Evolutionary conservation across 2,797 vertebrate genomes (phyloP).

Genomic region (Lateolabrax maculatus): DNA sequence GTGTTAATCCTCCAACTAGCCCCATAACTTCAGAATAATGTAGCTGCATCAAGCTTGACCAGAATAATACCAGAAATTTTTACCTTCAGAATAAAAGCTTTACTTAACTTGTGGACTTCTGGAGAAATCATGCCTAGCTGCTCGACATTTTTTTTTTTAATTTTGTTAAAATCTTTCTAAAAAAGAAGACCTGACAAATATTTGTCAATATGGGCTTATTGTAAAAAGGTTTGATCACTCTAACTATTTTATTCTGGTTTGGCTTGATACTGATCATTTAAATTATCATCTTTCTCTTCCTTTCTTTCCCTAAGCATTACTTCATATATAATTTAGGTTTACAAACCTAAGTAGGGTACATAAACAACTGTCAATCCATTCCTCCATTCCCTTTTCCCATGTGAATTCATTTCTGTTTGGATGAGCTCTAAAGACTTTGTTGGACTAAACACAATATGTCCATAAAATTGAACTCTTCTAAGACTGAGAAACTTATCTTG

Average conservation of each 20-base stretch:
- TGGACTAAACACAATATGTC: neutral
- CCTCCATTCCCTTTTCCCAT: neutral
- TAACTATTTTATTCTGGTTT: slow-evolving; percentile 44
- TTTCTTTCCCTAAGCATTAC: neutral
- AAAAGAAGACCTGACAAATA: neutral
- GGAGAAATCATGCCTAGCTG: neutral
- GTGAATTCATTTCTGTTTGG: slow-evolving; percentile 43
- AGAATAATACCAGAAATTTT: slow-evolving; percentile 38
- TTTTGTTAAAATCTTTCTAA: neutral
- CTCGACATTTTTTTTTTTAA: neutral
- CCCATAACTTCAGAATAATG: slow-evolving; percentile 8
- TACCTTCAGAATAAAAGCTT: slow-evolving; percentile 16
- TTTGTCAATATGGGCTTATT: neutral
- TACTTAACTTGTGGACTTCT: neutral
- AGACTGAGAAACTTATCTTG: neutral
- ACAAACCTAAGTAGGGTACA: neutral
- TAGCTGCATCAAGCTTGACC: slow-evolving; percentile 36
- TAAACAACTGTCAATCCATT: neutral
- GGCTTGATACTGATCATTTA: slow-evolving; percentile 37
- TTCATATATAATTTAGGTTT: slow-evolving; percentile 9
- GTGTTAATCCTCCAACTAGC: slow-evolving; percentile 6
- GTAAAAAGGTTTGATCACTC: neutral
- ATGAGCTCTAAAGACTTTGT: slow-evolving; percentile 17
- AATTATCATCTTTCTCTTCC: neutral
- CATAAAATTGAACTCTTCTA: neutral